Evolutionary conservation across 1,140 invertebrate genomes (phyloP).

Genomic region (Zaprionus nigranus): DNA sequence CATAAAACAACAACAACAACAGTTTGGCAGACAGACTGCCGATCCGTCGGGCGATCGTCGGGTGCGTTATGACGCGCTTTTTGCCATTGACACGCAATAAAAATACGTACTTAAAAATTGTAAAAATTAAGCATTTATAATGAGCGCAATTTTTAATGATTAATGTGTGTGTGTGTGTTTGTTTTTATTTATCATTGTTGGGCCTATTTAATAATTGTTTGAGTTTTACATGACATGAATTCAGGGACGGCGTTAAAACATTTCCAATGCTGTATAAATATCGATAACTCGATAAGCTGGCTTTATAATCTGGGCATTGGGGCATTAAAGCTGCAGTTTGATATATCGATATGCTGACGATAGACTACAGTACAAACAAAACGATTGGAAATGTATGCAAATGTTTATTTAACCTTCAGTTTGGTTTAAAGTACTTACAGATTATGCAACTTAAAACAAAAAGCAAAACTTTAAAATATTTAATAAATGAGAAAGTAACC

Average conservation of each 20-base stretch:
- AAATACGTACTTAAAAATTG: constrained; percentile 69
- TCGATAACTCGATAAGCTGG: background rate
- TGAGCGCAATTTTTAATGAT: constrained; percentile 41
- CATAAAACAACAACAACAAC: constrained; percentile 16
- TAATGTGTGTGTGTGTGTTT: constrained; percentile 18
- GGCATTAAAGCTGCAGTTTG: no score
- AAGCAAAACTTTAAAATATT: no score
- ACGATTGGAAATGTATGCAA: no score
- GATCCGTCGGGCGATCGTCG: constrained; percentile 28
- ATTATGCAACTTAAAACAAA: no score
- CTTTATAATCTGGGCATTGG: background rate
- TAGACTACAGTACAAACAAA: no score
- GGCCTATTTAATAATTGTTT: constrained; percentile 37
- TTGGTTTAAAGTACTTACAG: background rate
- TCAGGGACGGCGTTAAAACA: constrained; percentile 7
- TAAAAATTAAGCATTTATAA: constrained; percentile 55
- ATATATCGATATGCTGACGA: no score
- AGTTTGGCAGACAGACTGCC: constrained; percentile 33
- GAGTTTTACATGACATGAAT: background rate
- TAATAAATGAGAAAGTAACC: background rate
- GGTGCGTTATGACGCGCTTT: constrained; percentile 74
- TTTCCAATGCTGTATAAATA: background rate
- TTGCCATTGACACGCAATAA: constrained; percentile 82
- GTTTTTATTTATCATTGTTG: background rate
- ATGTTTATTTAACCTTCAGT: background rate